phyloP scores from a whole-genome alignment of 2,797 vertebrate genomes.

The Argya squamiceps region DNA sequence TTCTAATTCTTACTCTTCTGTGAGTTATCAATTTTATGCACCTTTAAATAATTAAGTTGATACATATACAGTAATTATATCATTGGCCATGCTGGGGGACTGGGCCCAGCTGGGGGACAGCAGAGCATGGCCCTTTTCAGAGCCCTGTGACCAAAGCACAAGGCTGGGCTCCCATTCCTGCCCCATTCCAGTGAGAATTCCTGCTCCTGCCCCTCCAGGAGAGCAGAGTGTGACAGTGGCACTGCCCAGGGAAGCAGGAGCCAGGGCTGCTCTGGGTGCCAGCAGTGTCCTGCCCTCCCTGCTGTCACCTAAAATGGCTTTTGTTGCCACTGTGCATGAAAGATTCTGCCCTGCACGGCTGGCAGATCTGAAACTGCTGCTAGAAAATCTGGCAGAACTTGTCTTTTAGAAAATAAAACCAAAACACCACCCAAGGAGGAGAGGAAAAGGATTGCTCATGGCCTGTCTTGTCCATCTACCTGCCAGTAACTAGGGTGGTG shows the following conservation, averaged over 20 bases:
- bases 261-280: not conserved
- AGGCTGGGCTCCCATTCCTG: not conserved
- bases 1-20: not conserved
- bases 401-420: not conserved
- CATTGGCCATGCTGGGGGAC: not conserved
- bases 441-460: not conserved
- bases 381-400: not conserved
- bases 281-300: not conserved
- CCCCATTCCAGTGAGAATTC: not conserved
- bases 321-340: not conserved
- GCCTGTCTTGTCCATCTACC: too few species aligned
- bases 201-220: not conserved
- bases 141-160: not conserved
- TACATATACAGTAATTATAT: not conserved
- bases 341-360: not conserved
- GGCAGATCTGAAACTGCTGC: not conserved
- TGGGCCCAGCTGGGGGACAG: not conserved
- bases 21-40: not conserved
- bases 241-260: not conserved
- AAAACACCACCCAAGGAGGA: not conserved
- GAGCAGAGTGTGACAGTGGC: not conserved
- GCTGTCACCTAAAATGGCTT: not conserved
- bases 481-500: not conserved
- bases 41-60: not conserved
- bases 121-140: not conserved